phyloP scores from a whole-genome alignment of 2,113 vertebrate genomes.

The Perccottus glenii region DNA sequence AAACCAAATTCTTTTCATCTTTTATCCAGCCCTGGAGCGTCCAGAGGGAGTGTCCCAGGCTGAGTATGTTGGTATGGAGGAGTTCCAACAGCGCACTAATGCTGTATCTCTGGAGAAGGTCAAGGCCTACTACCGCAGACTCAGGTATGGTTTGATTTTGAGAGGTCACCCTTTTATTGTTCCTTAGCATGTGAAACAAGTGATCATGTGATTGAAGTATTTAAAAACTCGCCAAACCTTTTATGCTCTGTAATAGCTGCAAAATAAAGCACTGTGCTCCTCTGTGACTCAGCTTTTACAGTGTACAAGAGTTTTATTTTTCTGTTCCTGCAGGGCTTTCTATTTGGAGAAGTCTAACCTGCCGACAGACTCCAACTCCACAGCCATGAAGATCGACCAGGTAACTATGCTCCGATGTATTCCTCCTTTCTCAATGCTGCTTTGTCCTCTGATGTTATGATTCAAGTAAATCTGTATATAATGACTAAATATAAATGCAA shows the following conservation, averaged over 20 bases:
- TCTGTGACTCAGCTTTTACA: too few species aligned
- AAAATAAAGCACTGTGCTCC: too few species aligned
- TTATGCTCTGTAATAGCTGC: too few species aligned
- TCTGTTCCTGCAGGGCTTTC: slow-evolving; percentile 85
- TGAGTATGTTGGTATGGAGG: slow-evolving; percentile 79
- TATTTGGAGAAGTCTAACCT: slow-evolving; percentile 96
- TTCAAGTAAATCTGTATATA: slow-evolving; percentile 51
- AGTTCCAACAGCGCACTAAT: slow-evolving; percentile 92
- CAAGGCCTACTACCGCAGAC: slow-evolving; percentile 94
- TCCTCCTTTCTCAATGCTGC: background rate
- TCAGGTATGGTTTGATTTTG: slow-evolving; percentile 81
- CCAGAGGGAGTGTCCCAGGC: slow-evolving; percentile 80
- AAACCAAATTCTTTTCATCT: background rate
- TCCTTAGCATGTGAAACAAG: too few species aligned
- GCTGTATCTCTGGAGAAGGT: slow-evolving; percentile 90
- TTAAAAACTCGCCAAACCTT: too few species aligned
- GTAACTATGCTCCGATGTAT: slow-evolving; percentile 73
- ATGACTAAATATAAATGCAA: slow-evolving; percentile 77
- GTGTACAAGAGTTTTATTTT: too few species aligned
- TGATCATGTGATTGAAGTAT: too few species aligned
- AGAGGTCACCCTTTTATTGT: too few species aligned
- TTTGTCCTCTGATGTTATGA: slow-evolving; percentile 27
- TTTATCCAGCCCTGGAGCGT: slow-evolving; percentile 85
- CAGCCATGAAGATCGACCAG: slow-evolving; percentile 97
- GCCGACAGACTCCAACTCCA: slow-evolving; percentile 89